A percentile compares a stretch with the other conserved stretches of the same genome.
Evolutionary conservation across 1,140 invertebrate genomes (phyloP).

Genomic region (Pseudachorutes palmiensis): DNA sequence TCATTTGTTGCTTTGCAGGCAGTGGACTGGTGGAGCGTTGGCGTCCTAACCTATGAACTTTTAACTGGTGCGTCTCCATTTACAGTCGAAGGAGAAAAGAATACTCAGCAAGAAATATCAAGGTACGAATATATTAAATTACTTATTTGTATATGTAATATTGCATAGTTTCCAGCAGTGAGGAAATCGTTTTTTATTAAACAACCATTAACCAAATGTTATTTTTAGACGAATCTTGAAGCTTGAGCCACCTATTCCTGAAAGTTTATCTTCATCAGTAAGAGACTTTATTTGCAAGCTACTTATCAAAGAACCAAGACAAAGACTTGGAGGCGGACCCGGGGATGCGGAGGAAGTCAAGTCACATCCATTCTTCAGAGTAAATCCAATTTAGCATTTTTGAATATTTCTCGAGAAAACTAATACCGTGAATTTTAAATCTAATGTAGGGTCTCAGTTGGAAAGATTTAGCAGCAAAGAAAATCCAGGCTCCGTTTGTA

Average conservation of each 20-base stretch:
- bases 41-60: conserved; percentile 92
- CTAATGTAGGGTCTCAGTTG: conserved; percentile 57
- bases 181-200: no score
- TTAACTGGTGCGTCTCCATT: conserved; percentile 97
- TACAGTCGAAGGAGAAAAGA: conserved; percentile 84
- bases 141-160: no score
- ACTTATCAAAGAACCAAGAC: conserved; percentile 77
- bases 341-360: conserved; percentile 76
- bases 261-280: conserved; percentile 53
- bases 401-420: neutral
- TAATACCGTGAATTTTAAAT: neutral
- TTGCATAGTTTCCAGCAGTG: no score
- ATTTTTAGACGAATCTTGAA: conserved; percentile 65
- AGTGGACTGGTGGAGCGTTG: conserved; percentile 96
- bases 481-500: conserved; percentile 69
- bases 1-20: conserved; percentile 53
- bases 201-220: no score
- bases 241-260: conserved; percentile 76
- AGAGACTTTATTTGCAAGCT: conserved; percentile 63
- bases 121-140: conserved; percentile 51
- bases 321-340: conserved; percentile 71
- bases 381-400: conserved; percentile 33
- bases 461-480: conserved; percentile 62
- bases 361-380: conserved; percentile 72
- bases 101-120: conserved; percentile 88